Conservation (phyloP, 2,797 vertebrate genomes). For the Apodemus agrarius region DNA sequence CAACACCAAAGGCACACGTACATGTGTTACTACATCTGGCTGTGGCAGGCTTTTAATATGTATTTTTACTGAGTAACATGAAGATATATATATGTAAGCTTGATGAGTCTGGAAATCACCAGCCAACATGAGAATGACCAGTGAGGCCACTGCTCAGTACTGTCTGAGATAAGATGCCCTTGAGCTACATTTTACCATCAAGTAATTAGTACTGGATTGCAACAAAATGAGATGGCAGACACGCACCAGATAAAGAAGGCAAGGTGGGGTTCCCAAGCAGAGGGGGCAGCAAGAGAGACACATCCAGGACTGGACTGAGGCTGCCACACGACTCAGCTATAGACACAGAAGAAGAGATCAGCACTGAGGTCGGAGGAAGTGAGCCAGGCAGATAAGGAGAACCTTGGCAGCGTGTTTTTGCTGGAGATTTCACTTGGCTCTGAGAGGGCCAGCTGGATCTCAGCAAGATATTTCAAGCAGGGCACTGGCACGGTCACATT, state of each 20-base stretch:
- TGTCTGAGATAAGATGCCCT: not conserved
- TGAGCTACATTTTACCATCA: not conserved
- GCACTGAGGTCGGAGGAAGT: not conserved
- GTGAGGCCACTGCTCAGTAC: not conserved
- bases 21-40: not conserved
- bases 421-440: not conserved
- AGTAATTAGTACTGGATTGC: not conserved
- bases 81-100: not conserved
- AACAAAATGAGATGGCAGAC: not conserved
- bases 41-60: slow-evolving; percentile 35
- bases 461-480: not conserved
- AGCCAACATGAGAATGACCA: not conserved
- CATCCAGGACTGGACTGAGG: not conserved
- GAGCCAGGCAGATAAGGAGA: not conserved
- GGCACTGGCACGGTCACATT: not conserved
- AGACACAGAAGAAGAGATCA: not conserved
- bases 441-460: not conserved
- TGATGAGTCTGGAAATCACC: not conserved
- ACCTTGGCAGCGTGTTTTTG: not conserved
- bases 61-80: slow-evolving; percentile 2
- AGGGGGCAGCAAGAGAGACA: not conserved
- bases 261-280: not conserved
- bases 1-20: no score
- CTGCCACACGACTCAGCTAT: not conserved
- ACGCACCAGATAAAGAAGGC: not conserved